These are phyloP conservation scores for Acyrthosiphon pisum DNA, from an alignment of 1,140 invertebrate genomes.

Conservation along the genomic window DNA sequence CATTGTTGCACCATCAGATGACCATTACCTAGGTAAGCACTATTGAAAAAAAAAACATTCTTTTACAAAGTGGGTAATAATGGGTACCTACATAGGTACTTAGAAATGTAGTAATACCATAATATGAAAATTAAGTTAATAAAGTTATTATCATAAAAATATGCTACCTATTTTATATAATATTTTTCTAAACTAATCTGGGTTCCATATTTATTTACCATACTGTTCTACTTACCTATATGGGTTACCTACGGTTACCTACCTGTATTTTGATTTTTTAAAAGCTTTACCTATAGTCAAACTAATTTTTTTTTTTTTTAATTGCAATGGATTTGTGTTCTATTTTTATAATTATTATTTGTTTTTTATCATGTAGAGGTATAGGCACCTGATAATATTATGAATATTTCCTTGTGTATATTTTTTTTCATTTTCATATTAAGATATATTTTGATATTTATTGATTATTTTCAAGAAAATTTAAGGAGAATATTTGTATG, in stretches of 20 bases:
- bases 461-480: too few species aligned
- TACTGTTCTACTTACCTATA: background rate
- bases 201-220: background rate
- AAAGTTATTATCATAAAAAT: too few species aligned
- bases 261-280: background rate
- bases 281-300: background rate
- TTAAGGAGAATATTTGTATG: too few species aligned
- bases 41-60: background rate
- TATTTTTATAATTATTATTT: background rate
- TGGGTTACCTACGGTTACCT: too few species aligned
- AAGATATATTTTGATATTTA: too few species aligned
- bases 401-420: too few species aligned
- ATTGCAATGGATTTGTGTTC: background rate
- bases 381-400: too few species aligned
- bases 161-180: background rate
- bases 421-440: too few species aligned
- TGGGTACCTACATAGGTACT: too few species aligned
- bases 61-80: background rate
- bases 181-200: background rate
- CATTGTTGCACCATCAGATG: background rate
- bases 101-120: background rate
- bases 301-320: background rate
- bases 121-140: background rate
- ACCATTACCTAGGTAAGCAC: slow-evolving; percentile 20
- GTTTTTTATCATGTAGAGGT: background rate